These are phyloP conservation scores for Archilochus colubris DNA, from an alignment of 2,113 vertebrate species.

Conservation along the genomic window DNA sequence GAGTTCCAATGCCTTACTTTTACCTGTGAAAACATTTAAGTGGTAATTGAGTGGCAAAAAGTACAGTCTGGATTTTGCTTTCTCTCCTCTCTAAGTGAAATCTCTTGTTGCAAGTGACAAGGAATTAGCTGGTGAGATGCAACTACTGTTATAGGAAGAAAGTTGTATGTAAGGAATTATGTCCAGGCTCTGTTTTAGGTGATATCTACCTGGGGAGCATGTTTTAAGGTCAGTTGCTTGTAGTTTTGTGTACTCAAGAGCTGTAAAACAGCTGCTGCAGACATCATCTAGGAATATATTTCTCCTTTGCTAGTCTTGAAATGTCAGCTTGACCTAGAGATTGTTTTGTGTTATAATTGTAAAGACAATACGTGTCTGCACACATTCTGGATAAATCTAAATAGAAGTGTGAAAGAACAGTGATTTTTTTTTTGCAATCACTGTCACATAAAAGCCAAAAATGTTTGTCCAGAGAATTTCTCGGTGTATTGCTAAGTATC, in stretches of 20 bases:
- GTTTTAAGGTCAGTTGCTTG: neutral
- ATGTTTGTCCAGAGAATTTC: neutral
- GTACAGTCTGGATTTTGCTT: neutral
- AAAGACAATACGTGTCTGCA: neutral
- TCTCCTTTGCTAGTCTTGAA: neutral
- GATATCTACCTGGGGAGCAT: neutral
- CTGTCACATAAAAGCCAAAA: neutral
- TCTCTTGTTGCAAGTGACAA: neutral
- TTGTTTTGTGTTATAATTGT: neutral
- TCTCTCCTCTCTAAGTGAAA: neutral
- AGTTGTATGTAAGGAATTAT: neutral
- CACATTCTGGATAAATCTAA: neutral
- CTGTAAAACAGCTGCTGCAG: neutral
- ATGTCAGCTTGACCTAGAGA: neutral
- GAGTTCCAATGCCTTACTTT: neutral
- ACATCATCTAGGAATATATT: neutral
- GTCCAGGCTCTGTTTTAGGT: neutral
- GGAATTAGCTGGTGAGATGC: neutral
- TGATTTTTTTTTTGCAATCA: neutral
- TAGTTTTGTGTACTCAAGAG: neutral
- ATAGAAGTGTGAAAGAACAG: neutral
- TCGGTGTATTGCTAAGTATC: neutral
- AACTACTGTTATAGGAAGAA: neutral
- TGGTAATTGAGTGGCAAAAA: accelerated
- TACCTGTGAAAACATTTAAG: neutral